A percentile compares a stretch with the other conserved stretches of the same genome.
phyloP scores from a whole-genome alignment of 30 jellyfish, hydroid and myxozoan genomes.

The Pseudorhiza aurosa region DNA sequence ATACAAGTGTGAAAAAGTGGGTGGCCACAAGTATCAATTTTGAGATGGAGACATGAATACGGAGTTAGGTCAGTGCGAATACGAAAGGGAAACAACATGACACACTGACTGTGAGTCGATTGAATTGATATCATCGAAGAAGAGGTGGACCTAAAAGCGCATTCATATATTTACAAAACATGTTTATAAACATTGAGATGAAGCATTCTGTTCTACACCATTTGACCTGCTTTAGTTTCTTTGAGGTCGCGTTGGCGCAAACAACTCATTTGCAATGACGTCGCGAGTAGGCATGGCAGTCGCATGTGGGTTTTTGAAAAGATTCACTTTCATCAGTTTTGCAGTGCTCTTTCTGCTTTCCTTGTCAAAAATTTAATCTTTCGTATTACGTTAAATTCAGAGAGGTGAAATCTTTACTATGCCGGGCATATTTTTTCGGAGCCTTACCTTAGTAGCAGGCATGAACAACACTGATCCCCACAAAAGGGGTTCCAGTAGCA shows the following conservation, averaged over 20 bases:
- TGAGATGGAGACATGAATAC: background rate
- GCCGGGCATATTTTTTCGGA: too few relatives aligned
- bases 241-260: constrained; percentile 8
- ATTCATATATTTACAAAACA: background rate
- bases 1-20: background rate
- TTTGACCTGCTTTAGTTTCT: background rate
- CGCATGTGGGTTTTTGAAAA: too few relatives aligned
- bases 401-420: too few relatives aligned
- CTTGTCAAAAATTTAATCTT: too few relatives aligned
- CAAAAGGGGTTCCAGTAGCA: background rate
- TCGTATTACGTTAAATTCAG: too few relatives aligned
- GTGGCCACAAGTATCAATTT: constrained; percentile 14
- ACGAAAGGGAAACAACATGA: background rate
- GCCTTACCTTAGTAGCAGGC: too few relatives aligned
- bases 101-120: background rate
- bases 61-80: constrained; percentile 11
- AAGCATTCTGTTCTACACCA: background rate
- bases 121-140: background rate
- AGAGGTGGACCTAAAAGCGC: background rate
- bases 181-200: background rate
- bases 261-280: too few relatives aligned
- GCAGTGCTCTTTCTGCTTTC: too few relatives aligned
- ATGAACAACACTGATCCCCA: background rate
- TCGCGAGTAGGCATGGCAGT: too few relatives aligned
- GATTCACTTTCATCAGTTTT: too few relatives aligned